Percentiles rank a stretch among this genome's conserved stretches.
phyloP scores from a whole-genome alignment of 2,888 invertebrate species.

The Drepanosiphum platanoidis region DNA sequence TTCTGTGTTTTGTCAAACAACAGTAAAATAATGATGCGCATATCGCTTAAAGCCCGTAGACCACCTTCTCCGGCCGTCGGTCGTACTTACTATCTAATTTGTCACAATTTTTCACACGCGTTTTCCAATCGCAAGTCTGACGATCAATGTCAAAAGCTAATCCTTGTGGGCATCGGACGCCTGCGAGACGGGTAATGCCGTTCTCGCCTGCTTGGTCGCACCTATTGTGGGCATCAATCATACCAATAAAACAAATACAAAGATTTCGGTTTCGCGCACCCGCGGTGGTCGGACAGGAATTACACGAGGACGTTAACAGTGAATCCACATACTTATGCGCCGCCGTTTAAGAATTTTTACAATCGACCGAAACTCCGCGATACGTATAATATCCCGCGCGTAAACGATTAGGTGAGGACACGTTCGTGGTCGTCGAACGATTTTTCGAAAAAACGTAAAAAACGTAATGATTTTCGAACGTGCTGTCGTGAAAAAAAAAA shows the following conservation, averaged over 20 bases:
- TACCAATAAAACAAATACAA: constrained; percentile 43
- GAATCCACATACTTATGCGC: constrained; percentile 9
- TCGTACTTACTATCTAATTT: constrained; percentile 86
- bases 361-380: too few relatives aligned
- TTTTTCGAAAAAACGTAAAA: not conserved
- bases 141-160: constrained; percentile 93
- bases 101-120: constrained; percentile 95
- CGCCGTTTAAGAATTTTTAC: not conserved
- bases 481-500: too few relatives aligned
- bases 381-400: too few relatives aligned
- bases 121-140: constrained; percentile 96
- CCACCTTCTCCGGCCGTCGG: constrained; percentile 48
- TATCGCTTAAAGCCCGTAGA: constrained; percentile 37
- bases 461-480: too few relatives aligned
- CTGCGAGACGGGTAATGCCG: constrained; percentile 86
- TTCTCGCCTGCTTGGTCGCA: constrained; percentile 91
- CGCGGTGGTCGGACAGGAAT: not conserved
- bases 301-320: not conserved
- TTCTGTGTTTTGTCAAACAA: not conserved
- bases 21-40: constrained; percentile 5
- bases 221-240: constrained; percentile 69
- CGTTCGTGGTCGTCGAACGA: not conserved
- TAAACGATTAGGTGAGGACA: not conserved
- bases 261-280: constrained; percentile 22
- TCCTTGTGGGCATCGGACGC: constrained; percentile 88